Base-by-base conservation (phyloP, 2,888 invertebrate species). In the Nomada goodeniana region DNA sequence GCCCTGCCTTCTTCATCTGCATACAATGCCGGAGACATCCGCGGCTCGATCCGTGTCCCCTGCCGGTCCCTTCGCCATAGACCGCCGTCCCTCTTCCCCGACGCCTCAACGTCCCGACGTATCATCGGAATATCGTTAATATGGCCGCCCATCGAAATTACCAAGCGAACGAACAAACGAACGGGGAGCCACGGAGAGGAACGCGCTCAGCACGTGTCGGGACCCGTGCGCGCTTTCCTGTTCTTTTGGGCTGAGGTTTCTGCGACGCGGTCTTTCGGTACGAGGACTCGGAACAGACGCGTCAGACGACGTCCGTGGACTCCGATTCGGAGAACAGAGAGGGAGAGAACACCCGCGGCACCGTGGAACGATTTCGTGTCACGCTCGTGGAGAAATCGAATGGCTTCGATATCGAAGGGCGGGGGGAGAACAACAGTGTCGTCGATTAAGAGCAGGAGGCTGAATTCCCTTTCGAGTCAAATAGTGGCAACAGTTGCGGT, bases 1-100 rank as follows among this genome's bases (percentile, higher is more conserved):
- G 93, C 93, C 93, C 92, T 91, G 93, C 93, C 93, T 93, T 92
- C 91, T 92, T 93, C 91, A 93, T 93, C 93, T 93, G 90, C 93
- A 93, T 93, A 93, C 93, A 93, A 93, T 93, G 90, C 91, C 76
- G 85, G 89, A 91, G 91, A 91, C 91, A 92, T 89, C 90, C 89
- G 88, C 89, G 90, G 89, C 87, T 80, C 83, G 72, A 59, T 70
- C 85, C 73, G 63, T 36, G 26, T 64, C 50, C 60, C 23, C 70
- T 50, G 13, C n/a, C 26, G 53, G 15, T 47, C 67, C 26, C 55
- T 11, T 50, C 20, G 11, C 61, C 53, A 36, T 36, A 20, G 0
- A 23, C 75, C 44, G 61, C 55, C 71, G 26, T 26, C 44, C 63
- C 52, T 44, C 44, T 29, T 7, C 55, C 61, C 59, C 76, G 69